Percentiles rank a stretch among this genome's conserved stretches.
phyloP scores from a whole-genome alignment of 2,888 invertebrate genomes.

The Catotricha subobsoleta region DNA sequence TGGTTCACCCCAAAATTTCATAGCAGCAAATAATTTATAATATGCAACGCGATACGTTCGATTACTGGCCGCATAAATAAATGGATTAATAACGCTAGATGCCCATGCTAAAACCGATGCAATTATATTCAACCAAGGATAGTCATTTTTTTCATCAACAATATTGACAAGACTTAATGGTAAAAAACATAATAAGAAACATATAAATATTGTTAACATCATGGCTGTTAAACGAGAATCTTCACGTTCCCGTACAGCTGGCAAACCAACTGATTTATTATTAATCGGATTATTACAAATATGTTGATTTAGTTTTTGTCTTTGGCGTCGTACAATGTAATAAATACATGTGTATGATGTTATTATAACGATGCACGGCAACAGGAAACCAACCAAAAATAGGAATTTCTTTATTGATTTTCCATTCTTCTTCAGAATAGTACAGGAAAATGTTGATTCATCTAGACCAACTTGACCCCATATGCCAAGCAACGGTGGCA shows the following conservation, averaged over 20 bases:
- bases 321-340: conserved; percentile 56
- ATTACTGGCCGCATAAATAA: conserved; percentile 81
- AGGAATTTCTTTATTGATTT: conserved; percentile 68
- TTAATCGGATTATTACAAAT: background rate
- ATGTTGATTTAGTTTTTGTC: conserved; percentile 36
- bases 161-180: conserved; percentile 81
- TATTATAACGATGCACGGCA: conserved; percentile 72
- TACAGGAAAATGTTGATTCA: conserved; percentile 69
- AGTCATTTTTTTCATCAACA: conserved; percentile 54
- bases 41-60: conserved; percentile 41
- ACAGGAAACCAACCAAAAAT: conserved; percentile 63
- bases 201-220: conserved; percentile 74
- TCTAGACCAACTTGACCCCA: conserved; percentile 77
- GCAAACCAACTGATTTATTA: background rate
- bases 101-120: conserved; percentile 80
- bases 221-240: conserved; percentile 65
- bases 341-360: conserved; percentile 75
- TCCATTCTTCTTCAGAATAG: conserved; percentile 60
- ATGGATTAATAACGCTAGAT: conserved; percentile 74
- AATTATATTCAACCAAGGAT: conserved; percentile 61
- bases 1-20: conserved; percentile 29
- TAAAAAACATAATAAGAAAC: conserved; percentile 71
- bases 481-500: conserved; percentile 60
- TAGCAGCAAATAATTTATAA: conserved; percentile 23
- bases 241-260: conserved; percentile 34